These are phyloP conservation scores for Boulengeromyrus knoepffleri DNA, from an alignment of 2,113 vertebrate species.

Conservation along the genomic window DNA sequence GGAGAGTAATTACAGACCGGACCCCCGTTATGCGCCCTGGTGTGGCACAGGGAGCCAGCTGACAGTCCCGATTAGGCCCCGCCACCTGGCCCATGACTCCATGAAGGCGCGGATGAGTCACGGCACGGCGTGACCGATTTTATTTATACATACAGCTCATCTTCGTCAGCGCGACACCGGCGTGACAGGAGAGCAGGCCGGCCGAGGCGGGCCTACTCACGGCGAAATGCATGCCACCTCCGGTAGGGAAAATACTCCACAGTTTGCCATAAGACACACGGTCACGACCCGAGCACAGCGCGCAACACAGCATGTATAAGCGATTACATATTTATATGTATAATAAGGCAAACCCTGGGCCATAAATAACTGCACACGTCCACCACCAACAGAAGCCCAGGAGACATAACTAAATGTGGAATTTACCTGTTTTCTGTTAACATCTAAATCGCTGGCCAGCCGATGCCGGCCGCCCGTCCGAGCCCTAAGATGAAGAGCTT, in stretches of 20 bases:
- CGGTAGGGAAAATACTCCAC: not conserved
- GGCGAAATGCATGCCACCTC: not conserved
- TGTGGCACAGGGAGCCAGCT: not conserved
- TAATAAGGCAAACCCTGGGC: not conserved
- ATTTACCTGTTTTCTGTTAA: slow-evolving; percentile 64
- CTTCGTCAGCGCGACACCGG: no score
- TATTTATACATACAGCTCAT: not conserved
- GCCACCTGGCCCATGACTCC: not conserved
- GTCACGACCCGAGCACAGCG: not conserved
- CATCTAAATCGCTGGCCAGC: slow-evolving; percentile 44
- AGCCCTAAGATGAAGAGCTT: not conserved
- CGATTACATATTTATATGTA: not conserved
- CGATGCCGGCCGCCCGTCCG: not conserved
- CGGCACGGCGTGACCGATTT: not conserved
- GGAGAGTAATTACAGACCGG: not conserved
- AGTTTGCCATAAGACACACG: not conserved
- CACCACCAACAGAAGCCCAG: not conserved
- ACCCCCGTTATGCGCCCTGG: not conserved
- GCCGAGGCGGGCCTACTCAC: not conserved
- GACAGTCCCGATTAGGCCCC: not conserved
- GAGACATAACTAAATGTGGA: not conserved
- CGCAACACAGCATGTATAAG: not conserved
- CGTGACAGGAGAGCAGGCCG: not conserved
- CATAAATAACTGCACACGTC: not conserved
- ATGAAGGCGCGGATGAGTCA: slow-evolving; percentile 2